Evolutionary conservation across 2,888 invertebrate species (phyloP).

Genomic region (Neoitamus cyanurus): DNA sequence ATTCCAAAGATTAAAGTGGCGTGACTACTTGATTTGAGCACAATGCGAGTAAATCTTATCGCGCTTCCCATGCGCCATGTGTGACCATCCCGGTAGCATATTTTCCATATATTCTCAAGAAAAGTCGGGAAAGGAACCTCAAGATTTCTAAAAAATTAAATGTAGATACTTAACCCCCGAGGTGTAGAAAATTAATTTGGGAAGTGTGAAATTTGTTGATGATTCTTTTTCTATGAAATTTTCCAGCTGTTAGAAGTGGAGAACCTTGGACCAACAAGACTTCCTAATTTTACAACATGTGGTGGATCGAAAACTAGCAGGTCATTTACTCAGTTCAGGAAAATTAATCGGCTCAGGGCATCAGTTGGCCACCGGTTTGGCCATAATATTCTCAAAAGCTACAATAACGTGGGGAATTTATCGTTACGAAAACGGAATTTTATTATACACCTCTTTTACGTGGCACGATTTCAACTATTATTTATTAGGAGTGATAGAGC

Average conservation of each 20-base stretch:
- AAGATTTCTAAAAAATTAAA: background rate
- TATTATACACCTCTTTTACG: too few species aligned
- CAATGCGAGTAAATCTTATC: background rate
- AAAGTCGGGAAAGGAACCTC: background rate
- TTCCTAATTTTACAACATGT: background rate
- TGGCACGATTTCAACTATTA: too few species aligned
- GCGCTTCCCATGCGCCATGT: background rate
- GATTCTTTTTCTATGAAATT: constrained; percentile 45
- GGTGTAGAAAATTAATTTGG: constrained; percentile 50
- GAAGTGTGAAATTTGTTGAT: constrained; percentile 52
- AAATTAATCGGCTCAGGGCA: background rate
- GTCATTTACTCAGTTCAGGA: background rate
- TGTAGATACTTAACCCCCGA: constrained; percentile 16
- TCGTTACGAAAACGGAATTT: too few species aligned
- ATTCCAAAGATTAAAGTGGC: background rate
- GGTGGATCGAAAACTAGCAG: background rate
- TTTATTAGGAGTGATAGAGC: too few species aligned
- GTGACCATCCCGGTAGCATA: background rate
- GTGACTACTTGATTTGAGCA: background rate
- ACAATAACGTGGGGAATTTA: too few species aligned
- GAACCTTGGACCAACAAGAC: background rate
- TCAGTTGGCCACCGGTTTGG: background rate
- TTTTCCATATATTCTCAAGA: background rate
- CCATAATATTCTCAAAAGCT: too few species aligned
- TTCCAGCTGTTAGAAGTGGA: background rate